Evolutionary conservation across 2,113 vertebrate genomes (phyloP), one percentile per base, ranked within the genome.

Genomic region (Hippocampus mohnikei): DNA sequence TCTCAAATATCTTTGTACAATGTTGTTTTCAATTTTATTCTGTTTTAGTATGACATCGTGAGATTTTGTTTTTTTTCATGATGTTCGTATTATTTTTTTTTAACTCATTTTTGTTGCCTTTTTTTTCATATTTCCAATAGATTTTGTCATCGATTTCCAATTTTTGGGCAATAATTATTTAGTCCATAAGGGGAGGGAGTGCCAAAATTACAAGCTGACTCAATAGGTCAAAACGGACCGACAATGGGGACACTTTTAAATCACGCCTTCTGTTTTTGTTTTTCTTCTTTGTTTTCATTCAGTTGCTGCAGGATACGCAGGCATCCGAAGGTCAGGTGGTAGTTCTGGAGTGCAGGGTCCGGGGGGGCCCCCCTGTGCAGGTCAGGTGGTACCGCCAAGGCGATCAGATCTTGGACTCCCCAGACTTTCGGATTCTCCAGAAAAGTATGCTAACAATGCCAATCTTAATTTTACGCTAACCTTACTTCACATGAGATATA

Each of bases 341-440:
- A 70, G 96, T 99, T 33, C 81, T 99, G 85, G 97, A 99, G 89
- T 96, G 96, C 88, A 89, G 97, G 72, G 94, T 99, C 27, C 94
- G 93, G 42, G 96, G 96, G 25, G 81, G 89, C 0, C 94, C 93
- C 52, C 94, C 95, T 0, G 83, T 95, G 74, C 92, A 91, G 67
- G 95, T 99, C 82, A 88, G 84, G 44, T 99, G 97, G 97, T 95
- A 89, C 90, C 93, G 95, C 18, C 93, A 98, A 79, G 94, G 94
- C 1, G 74, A 90, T 37, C 95, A 98, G 88, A 96, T 99, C 86
- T 91, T 96, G 75, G 97, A 99, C 88, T 98, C 97, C 3, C 97
- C 97, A 0, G 97, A 99, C 84, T 99, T 99, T 86, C 92, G 97
- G 46, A 93, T 99, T 81, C 94, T 99, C 16, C 95, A 98, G 78